A percentile compares a stretch with the other conserved stretches of the same genome.
phyloP scores from a whole-genome alignment of 1,140 invertebrate genomes.

The Bombus haemorrhoidalis region DNA sequence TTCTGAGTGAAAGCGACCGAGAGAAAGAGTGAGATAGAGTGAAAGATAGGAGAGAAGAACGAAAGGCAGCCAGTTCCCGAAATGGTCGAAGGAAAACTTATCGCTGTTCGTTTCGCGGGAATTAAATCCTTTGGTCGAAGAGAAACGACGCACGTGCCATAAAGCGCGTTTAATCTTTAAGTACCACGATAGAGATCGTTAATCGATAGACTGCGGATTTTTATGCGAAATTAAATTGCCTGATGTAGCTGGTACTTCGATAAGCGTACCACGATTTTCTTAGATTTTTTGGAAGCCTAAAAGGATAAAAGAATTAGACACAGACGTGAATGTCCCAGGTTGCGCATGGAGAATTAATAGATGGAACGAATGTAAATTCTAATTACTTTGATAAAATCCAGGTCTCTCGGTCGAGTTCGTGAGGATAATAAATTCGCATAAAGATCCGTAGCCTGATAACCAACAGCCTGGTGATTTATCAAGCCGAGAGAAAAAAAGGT shows the following conservation, averaged over 20 bases:
- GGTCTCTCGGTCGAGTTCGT: neutral
- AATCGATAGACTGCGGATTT: neutral
- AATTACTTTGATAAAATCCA: neutral
- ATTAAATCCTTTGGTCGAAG: neutral
- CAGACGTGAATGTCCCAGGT: no score
- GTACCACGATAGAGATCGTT: neutral
- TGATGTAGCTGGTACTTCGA: no score
- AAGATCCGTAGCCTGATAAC: neutral
- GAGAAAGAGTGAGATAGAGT: neutral
- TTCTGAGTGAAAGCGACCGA: neutral
- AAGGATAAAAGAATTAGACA: no score
- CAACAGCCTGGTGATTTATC: neutral
- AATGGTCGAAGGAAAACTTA: constrained; percentile 42
- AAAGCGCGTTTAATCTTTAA: constrained; percentile 15
- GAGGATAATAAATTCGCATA: neutral
- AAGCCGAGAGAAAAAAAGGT: no score
- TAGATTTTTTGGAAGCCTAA: neutral
- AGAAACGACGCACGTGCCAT: neutral
- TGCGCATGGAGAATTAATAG: no score
- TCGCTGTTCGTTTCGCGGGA: constrained; percentile 8
- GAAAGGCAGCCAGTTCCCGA: neutral
- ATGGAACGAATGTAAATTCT: neutral
- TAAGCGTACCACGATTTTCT: no score
- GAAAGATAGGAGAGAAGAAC: neutral
- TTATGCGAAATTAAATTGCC: neutral